Evolutionary conservation across 2,113 vertebrate genomes (phyloP).

Genomic region (Dasyurus viverrinus): DNA sequence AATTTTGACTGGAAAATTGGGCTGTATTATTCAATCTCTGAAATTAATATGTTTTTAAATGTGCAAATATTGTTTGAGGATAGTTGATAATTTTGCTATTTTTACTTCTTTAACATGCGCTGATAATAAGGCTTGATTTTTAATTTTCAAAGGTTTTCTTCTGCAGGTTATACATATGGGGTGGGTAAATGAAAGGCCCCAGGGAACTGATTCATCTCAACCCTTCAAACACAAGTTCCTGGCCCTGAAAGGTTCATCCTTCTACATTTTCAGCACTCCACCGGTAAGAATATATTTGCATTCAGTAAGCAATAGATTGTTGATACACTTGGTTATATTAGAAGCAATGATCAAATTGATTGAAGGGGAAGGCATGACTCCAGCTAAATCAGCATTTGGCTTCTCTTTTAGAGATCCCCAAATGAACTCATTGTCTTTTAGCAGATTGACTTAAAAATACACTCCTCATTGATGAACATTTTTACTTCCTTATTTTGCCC

Average conservation of each 20-base stretch:
- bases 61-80: not conserved
- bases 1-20: not conserved
- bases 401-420: not conserved
- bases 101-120: not conserved
- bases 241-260: slow-evolving; percentile 91
- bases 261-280: slow-evolving; percentile 91
- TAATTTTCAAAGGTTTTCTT: slow-evolving; percentile 78
- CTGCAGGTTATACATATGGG: slow-evolving; percentile 94
- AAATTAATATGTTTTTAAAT: not conserved
- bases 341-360: not conserved
- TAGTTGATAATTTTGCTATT: not conserved
- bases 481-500: not conserved
- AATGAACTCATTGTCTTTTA: not conserved
- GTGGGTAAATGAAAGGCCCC: slow-evolving; percentile 91
- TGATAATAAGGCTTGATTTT: slow-evolving; percentile 50
- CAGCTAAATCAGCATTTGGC: not conserved
- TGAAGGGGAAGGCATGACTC: not conserved
- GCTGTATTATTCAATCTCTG: not conserved
- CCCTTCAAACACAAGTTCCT: slow-evolving; percentile 90
- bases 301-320: not conserved
- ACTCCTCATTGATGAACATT: not conserved
- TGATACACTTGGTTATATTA: not conserved
- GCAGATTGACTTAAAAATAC: too few relatives aligned
- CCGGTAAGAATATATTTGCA: slow-evolving; percentile 86
- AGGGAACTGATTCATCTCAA: slow-evolving; percentile 81